Base-by-base conservation (phyloP, 2,113 vertebrate species). In the Antechinus flavipes region DNA sequence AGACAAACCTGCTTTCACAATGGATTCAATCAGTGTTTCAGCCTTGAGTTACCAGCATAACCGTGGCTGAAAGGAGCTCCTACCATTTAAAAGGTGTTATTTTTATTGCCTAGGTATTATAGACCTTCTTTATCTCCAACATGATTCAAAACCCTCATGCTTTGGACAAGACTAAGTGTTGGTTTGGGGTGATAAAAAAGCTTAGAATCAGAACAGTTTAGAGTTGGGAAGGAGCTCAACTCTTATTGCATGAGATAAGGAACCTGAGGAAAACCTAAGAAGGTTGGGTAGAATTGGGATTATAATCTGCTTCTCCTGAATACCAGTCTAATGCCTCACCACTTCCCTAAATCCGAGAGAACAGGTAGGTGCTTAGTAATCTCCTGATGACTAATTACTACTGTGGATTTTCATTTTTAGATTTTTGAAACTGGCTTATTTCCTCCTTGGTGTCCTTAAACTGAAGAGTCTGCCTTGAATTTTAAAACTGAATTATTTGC, bases 131-230 rank as follows among this genome's bases (percentile, higher is more conserved):
- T 76, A 10, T 91, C 35, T 94, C 22, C 93, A 35, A 47, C 35
- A 90, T 27, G 55, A n/a, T 54, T 90, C 47, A 46, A n/a, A 56
- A 12, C 35, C 54, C 93, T 58, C n/a, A 24, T 49, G 91, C 93
- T n/a, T 24, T 90, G 89, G 50, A 49, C 54, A 93, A 54, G 50
- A 42, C 58, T 93, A 50, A 95, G 90, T 92, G 35, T 90, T 91
- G 54, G 90, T 27, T 93, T 96, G 68, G 92, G 0, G 89, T 54
- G 89, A 94, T 19, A 94, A 42, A 90, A 84, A 84, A 84, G 42
- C 56, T 92, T 91, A 95, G 61, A 96, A 96, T 94, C 93, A 95
- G 35, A 76, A 93, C 12, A 91, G 27, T 94, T 61, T 26, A 56
- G 53, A 94, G 49, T n/a, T 91, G 30, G 93, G 90, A 91, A 93